Evolutionary conservation across 2,113 vertebrate species (phyloP), one percentile per base, ranked within the genome.

Genomic region (Sebastes fasciatus): DNA sequence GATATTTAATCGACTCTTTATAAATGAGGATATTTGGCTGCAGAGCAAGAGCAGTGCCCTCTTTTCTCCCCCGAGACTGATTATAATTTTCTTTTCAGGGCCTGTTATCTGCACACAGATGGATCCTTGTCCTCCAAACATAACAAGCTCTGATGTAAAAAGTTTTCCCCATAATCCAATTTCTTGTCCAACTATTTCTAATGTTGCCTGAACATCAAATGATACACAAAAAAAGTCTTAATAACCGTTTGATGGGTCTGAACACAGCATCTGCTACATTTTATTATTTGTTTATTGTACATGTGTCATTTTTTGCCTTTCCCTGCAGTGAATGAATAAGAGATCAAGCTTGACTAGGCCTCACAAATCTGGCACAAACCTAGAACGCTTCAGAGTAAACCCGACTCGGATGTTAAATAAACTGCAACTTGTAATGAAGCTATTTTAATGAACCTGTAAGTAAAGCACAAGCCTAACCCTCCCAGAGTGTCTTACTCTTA

Each of bases 1-100:
- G 64, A 86, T 89, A 88, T 83, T 77, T 86, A 88, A 90, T 91
- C 42, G 54, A 82, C 76, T 80, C 71, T 85, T 88, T 77, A 72
- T 82, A 87, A 86, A 85, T 74, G 80, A 88, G 61, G 74, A 85
- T 62, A 86, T 88, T 86, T 85, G 81, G 83, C 83, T 85, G 81
- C 74, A 34, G 73, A 65, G 51, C 42, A 58, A 77, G 64, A 79
- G 74, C 81, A 54, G 71, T 69, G 67, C 46, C 77, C 82, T 77
- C 61, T 70, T 69, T 72, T 74, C 49, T 86, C 85, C 90, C 86
- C 26, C 0, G 82, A 80, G 90, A 74, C 83, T 87, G 82, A 91
- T 91, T 91, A 87, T 84, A 87, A 86, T 88, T 86, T 91, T 83
- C 67, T 70, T 88, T 87, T 80, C 64, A 14, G 67, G 77, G 74